Evolutionary conservation across 2,888 invertebrate genomes (phyloP), one percentile per base, ranked within the genome.

Genomic region (Tachystola acroxantha): DNA sequence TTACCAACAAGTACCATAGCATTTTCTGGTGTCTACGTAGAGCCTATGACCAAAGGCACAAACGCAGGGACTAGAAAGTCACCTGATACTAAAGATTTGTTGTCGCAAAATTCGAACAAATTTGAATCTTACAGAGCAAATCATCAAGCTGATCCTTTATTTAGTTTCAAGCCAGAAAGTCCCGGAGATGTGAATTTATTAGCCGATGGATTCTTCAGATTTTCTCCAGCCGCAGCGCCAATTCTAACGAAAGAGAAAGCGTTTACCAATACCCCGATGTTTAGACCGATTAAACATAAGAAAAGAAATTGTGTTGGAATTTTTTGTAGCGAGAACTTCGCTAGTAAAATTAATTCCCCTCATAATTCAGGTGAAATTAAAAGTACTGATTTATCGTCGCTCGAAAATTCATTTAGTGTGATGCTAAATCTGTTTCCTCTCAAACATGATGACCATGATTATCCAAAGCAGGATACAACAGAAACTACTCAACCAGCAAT

Each of bases 121-220:
- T 43, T 57, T 1, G 67, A 76, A 7, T 51, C 43, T 20, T 42
- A 59, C 5, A 58, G 66, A 12, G 60, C 57, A 2, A 81, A 78
- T 41, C 79, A 81, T 37, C 65, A 74, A 38, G 65, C 76, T 31
- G 93, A 94, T 62, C 93, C 93, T 10, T 88, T 94, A 45, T 90
- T 89, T 57, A 89, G 87, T 1, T 94, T 88, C 54, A 94, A 93
- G 60, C 94, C 94, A 0, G 90, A 91, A 40, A 91, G 90, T 45
- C 93, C 93, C 0, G 89, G 92, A 22, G 94, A 94, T 37, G 89
- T 94, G 0, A 94, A 94, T 72, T 74, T 93, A 26, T 58, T 94
- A 47, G 93, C 93, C 2, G 89, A 92, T 36, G 64, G 66, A 12
- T 69, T 66, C 37, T 45, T 73, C 4, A 62, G 73, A 43, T 82